Base-by-base conservation (phyloP, 2,113 vertebrate genomes). In the Raja brachyura region DNA sequence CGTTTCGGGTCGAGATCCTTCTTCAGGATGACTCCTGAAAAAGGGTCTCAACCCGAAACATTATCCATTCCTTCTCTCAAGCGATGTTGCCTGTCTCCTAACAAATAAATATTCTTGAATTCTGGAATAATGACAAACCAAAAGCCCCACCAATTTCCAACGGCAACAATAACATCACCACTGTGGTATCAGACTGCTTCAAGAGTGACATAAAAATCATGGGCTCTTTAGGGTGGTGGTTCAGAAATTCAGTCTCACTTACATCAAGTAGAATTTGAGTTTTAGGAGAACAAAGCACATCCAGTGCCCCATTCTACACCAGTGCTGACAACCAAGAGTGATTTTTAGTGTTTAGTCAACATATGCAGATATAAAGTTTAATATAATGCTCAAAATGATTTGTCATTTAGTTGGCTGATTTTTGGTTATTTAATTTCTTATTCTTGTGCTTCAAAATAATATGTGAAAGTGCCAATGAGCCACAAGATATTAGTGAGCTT, bases 391-490 rank as follows among this genome's bases (percentile, higher is more conserved):
- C 56, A 83, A 83, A 83, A 25, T 59, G 18, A 8, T 83, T 56
- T 83, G 20, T 59, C 11, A 48, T 48, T 83, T 54, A 83, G 20
- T 13, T 56, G 79, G 56, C 54, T 25, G 66, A 83, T 22, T 28
- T 59, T 56, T 74, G 79, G 10, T 56, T 48, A 59, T 83, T 83
- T 83, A 59, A 86, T 61, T 86, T 83, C 79, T n/a, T 54, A 86
- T n/a, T 25, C 54, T 61, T 56, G 20, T 61, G 56, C 81, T 86
- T 86, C 10, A 16, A 59, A 61, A 86, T 86, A n/a, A 59, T n/a
- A 61, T 86, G 54, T n/a, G 25, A 61, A 86, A 86, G 28, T 86
- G 56, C 81, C 81, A 61, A 6, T 86, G 54, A n/a, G 25, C 59
- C 59, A 28, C 11, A 16, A n/a, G 28, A 59, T 28, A 59, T 86